phyloP scores from a whole-genome alignment of 2,797 vertebrate species.

The Danio jaintianensis region DNA sequence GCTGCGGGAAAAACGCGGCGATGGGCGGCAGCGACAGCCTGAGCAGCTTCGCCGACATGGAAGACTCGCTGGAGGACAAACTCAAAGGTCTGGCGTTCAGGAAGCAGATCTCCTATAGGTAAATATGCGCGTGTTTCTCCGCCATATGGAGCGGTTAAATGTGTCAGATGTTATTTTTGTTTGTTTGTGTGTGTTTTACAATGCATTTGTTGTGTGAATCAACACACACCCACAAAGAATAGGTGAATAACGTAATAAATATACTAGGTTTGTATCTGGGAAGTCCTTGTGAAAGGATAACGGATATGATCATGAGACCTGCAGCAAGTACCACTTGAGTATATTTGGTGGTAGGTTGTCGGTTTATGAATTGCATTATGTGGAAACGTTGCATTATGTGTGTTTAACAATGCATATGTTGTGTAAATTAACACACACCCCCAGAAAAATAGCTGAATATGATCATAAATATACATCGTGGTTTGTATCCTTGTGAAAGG shows the following conservation, averaged over 20 bases:
- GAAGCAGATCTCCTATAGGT: slow-evolving; percentile 98
- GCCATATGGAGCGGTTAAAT: slow-evolving; percentile 24
- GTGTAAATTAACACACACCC: not conserved
- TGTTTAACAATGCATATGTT: slow-evolving; percentile 21
- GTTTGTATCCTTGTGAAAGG: not conserved
- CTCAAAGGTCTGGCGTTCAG: slow-evolving; percentile 91
- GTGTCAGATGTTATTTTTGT: not conserved
- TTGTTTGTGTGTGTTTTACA: slow-evolving; percentile 12
- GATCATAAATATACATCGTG: not conserved
- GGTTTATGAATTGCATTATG: not conserved
- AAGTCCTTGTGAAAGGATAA: not conserved
- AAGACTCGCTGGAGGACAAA: slow-evolving; percentile 92
- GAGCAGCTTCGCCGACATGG: slow-evolving; percentile 80
- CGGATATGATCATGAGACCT: not conserved
- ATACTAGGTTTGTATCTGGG: not conserved
- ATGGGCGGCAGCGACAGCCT: slow-evolving; percentile 73
- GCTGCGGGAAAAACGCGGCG: slow-evolving; percentile 74
- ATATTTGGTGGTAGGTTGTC: not conserved
- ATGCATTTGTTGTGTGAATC: slow-evolving; percentile 5
- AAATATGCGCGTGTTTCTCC: slow-evolving; percentile 58
- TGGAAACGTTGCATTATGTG: slow-evolving; percentile 1
- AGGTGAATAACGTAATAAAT: not conserved
- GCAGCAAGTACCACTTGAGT: not conserved
- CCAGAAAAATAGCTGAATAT: not conserved
- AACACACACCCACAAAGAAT: not conserved